phyloP scores from a whole-genome alignment of 1,140 invertebrate genomes.

The Apolygus lucorum region DNA sequence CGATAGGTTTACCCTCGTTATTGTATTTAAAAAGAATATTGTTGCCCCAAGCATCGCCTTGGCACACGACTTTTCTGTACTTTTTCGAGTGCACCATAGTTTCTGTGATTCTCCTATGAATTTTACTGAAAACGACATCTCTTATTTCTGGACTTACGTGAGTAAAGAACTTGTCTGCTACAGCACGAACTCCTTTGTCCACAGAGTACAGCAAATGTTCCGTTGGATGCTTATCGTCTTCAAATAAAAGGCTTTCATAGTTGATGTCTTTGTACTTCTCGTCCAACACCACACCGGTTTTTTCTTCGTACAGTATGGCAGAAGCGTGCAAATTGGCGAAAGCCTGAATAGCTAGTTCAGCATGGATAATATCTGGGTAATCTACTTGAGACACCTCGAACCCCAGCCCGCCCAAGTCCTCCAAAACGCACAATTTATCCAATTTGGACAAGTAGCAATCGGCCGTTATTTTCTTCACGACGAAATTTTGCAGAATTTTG shows the following conservation, averaged over 20 bases:
- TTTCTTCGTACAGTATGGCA: neutral
- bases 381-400: neutral
- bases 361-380: neutral
- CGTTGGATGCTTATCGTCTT: neutral
- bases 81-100: neutral
- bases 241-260: neutral
- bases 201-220: neutral
- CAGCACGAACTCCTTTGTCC: neutral
- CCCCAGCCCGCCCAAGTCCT: neutral
- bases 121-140: neutral
- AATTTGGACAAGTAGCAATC: constrained; percentile 21
- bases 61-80: constrained; percentile 17
- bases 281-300: neutral
- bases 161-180: neutral
- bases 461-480: constrained; percentile 12
- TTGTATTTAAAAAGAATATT: constrained; percentile 22
- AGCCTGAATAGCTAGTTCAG: constrained; percentile 15
- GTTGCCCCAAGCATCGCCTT: constrained; percentile 7
- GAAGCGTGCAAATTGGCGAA: constrained; percentile 22
- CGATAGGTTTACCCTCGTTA: neutral
- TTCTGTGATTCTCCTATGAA: neutral
- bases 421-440: constrained; percentile 15
- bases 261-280: constrained; percentile 15
- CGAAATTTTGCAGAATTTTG: constrained; percentile 7
- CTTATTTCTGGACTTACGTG: neutral